Base-by-base conservation (phyloP, 2,888 invertebrate genomes). In the Protophormia terraenovae region DNA sequence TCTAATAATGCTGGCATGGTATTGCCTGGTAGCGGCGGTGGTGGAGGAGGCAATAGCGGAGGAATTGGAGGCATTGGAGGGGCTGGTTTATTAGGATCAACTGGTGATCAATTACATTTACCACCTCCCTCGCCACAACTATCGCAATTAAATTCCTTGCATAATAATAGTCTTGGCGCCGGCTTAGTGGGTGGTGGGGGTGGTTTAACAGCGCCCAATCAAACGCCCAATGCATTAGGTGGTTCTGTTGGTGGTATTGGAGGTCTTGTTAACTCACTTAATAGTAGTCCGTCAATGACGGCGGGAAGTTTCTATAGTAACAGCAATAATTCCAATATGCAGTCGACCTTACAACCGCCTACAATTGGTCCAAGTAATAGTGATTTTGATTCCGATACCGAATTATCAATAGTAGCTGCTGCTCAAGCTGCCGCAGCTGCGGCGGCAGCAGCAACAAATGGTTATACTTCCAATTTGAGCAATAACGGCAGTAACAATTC, bases 351-450 rank as follows among this genome's bases (percentile, higher is more conserved):
- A 35, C 81, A 84, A 53, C 84, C 86, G 22, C 86, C 72, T 41
- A 80, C 80, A 60, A 87, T 86, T 47, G 86, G 87, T 22, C 89
- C 89, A 35, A 88, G 89, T 45, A 88, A 89, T 64, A 91, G 91
- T 87, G 91, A 92, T 88, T 92, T 91, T 75, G 91, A 92, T 83
- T 92, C 92, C 3, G 91, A 92, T 62, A 91, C 92, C 6, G 91
- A 92, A 83, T 88, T 91, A 7, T 91, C 92, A 12, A 90, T 91
- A 77, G 91, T 91, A 24, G 89, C 90, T 50, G 91, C 90, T 6
- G 88, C 88, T 60, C 89, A 90, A 41, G 87, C 89, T 19, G 89
- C 88, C 24, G 88, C 88, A 75, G 83, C 87, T 16, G 87, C 88
- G 12, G 88, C 87, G 0, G 87, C 87, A 19, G 88, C 87, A 3